phyloP scores from a whole-genome alignment of 2,113 vertebrate genomes.

The Lagenorhynchus albirostris region DNA sequence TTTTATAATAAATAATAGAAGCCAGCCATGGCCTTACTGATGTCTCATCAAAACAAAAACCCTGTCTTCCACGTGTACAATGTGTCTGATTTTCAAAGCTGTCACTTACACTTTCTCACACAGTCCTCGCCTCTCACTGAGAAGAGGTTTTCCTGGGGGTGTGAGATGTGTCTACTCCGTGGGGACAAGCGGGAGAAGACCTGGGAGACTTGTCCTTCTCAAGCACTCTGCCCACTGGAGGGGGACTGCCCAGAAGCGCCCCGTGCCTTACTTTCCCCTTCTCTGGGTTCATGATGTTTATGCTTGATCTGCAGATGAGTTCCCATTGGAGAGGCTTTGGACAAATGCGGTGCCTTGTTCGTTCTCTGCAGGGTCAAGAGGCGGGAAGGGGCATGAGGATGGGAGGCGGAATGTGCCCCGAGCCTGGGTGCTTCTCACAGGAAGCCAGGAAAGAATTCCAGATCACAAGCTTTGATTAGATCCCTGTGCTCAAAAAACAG shows the following conservation, averaged over 20 bases:
- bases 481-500: neutral
- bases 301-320: neutral
- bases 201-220: neutral
- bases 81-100: neutral
- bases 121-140: neutral
- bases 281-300: neutral
- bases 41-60: neutral
- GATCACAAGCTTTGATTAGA: neutral
- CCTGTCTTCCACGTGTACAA: neutral
- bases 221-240: neutral
- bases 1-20: slow-evolving; percentile 40
- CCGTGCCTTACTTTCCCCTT: neutral
- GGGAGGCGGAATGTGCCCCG: neutral
- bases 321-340: neutral
- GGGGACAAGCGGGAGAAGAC: neutral
- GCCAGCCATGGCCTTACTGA: neutral
- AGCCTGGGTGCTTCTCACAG: neutral
- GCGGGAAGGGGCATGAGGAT: neutral
- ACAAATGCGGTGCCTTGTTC: neutral
- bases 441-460: neutral
- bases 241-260: neutral
- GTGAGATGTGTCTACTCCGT: neutral
- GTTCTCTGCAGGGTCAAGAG: neutral
- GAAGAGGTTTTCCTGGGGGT: neutral
- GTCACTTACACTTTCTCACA: neutral